Percentiles rank a stretch among this genome's conserved stretches.
Conservation (phyloP, 2,797 vertebrate genomes). For the Diceros bicornis region DNA sequence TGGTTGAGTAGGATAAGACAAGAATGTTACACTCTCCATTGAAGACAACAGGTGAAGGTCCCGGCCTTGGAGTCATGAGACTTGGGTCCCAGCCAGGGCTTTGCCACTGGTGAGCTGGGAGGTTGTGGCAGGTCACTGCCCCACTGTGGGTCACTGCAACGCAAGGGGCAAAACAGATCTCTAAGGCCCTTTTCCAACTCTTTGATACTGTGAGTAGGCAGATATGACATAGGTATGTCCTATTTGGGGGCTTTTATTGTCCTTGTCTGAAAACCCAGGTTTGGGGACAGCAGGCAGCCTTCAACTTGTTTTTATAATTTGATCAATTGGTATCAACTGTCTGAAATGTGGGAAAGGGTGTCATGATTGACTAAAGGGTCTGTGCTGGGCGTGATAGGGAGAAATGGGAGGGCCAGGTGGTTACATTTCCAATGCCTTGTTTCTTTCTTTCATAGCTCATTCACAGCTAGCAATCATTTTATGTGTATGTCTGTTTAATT, state of each 20-base stretch:
- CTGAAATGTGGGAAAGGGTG: not conserved
- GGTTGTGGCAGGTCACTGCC: not conserved
- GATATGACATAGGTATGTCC: not conserved
- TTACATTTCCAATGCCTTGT: not conserved
- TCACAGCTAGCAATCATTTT: not conserved
- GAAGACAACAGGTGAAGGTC: slow-evolving; percentile 29
- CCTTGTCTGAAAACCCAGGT: not conserved
- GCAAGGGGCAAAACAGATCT: slow-evolving; percentile 44
- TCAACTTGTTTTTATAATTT: not conserved
- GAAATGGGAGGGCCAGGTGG: not conserved
- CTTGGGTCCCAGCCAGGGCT: not conserved
- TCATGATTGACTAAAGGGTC: not conserved
- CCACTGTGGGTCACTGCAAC: slow-evolving; percentile 18
- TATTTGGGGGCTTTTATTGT: not conserved
- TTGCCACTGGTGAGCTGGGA: slow-evolving; percentile 41
- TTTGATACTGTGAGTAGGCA: not conserved
- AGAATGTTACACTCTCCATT: not conserved
- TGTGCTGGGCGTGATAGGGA: not conserved
- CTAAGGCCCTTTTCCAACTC: slow-evolving; percentile 16
- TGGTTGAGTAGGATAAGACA: not conserved
- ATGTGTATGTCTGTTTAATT: not conserved
- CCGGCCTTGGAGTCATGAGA: slow-evolving; percentile 45
- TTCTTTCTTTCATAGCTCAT: not conserved
- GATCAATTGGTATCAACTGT: not conserved
- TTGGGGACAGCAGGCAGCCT: not conserved